Percentiles rank a stretch among this genome's conserved stretches.
Conservation (phyloP, 2,113 vertebrate species). For the Chaetodon trifascialis region DNA sequence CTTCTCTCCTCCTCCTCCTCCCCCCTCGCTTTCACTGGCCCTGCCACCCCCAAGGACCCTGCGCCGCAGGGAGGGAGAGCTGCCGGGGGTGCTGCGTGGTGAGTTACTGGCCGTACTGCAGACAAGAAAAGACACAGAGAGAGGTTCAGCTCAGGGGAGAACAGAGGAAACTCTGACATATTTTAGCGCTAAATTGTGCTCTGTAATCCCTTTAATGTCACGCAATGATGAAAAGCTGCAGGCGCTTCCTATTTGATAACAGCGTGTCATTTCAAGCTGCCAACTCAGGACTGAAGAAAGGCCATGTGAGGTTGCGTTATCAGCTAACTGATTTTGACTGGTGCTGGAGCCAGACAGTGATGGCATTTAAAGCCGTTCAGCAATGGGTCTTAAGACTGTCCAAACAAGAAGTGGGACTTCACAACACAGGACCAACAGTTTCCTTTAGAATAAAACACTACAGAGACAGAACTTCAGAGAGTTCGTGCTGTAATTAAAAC, state of each 20-base stretch:
- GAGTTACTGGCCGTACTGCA: slow-evolving; percentile 91
- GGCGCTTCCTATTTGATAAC: slow-evolving; percentile 42
- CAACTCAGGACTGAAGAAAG: slow-evolving; percentile 3
- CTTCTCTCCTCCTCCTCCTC: slow-evolving; percentile 77
- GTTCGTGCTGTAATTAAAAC: slow-evolving; percentile 1
- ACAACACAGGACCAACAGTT: background rate
- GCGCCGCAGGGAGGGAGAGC: slow-evolving; percentile 90
- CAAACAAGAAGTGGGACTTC: background rate
- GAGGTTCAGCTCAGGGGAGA: slow-evolving; percentile 26
- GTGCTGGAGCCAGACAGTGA: background rate
- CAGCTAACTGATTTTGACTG: slow-evolving; percentile 23
- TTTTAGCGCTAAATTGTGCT: background rate
- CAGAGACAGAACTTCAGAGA: background rate
- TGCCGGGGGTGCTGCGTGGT: slow-evolving; percentile 91
- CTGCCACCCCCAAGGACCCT: slow-evolving; percentile 86
- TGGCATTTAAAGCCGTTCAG: background rate
- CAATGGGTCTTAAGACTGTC: background rate
- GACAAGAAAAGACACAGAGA: slow-evolving; percentile 8
- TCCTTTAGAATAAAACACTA: background rate
- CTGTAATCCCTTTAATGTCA: slow-evolving; percentile 11
- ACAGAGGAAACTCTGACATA: slow-evolving; percentile 10
- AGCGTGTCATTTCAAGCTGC: background rate
- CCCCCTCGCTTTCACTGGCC: slow-evolving; percentile 79
- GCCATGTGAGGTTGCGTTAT: slow-evolving; percentile 1
- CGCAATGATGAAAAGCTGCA: slow-evolving; percentile 29